These are phyloP conservation scores for Phymanthus crucifer DNA, from an alignment of 92 coral and sea anemone species.

Conservation along the genomic window DNA sequence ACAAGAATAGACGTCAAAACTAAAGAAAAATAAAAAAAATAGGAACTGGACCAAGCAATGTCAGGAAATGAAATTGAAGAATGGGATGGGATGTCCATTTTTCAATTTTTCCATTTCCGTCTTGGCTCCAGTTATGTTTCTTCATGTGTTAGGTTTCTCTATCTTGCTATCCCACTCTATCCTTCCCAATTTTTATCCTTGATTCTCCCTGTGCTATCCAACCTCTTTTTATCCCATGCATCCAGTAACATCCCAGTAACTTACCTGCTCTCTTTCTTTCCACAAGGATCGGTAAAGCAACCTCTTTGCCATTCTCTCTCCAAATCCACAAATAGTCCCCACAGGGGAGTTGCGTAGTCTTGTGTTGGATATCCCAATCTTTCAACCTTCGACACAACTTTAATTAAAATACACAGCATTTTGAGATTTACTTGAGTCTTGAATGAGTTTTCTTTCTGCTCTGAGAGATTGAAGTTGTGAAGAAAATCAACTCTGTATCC, in stretches of 20 bases:
- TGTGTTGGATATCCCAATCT: constrained; percentile 59
- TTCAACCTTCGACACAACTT: constrained; percentile 59
- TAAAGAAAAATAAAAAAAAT: background rate
- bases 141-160: no score
- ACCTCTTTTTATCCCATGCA: no score
- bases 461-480: no score
- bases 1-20: background rate
- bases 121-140: no score
- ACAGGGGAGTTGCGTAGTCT: constrained; percentile 64
- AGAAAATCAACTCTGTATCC: no score
- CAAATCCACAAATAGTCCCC: constrained; percentile 68
- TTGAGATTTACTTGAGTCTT: background rate
- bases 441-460: background rate
- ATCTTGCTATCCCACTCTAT: background rate
- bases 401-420: background rate
- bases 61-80: background rate
- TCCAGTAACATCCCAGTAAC: background rate
- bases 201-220: background rate
- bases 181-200: background rate
- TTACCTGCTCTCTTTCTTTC: constrained; percentile 73
- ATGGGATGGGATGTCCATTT: no score
- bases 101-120: no score
- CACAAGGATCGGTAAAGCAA: constrained; percentile 51
- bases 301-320: constrained; percentile 48
- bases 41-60: background rate